Evolutionary conservation across 2,888 invertebrate species (phyloP).

Genomic region (Agrochola macilenta): DNA sequence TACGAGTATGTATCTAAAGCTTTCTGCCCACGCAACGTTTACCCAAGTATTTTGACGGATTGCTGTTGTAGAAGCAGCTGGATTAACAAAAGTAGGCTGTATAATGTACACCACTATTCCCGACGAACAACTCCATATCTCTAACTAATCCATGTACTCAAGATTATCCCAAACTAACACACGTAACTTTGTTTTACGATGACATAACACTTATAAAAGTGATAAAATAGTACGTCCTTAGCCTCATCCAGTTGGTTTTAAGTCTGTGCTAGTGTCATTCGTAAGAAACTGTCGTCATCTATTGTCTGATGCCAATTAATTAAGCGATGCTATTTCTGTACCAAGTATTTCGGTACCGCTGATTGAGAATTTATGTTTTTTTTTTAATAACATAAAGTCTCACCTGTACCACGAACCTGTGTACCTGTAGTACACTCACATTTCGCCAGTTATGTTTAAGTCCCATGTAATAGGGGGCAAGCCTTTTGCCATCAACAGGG

Average conservation of each 20-base stretch:
- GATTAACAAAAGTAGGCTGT: neutral
- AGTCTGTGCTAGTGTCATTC: conserved; percentile 57
- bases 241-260: conserved; percentile 53
- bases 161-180: conserved; percentile 17
- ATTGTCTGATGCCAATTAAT: conserved; percentile 73
- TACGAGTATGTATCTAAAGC: too few species aligned
- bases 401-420: too few species aligned
- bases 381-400: neutral
- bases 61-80: neutral
- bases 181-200: conserved; percentile 14
- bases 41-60: neutral
- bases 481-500: too few species aligned
- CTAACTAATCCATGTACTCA: conserved; percentile 1
- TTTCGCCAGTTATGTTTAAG: too few species aligned
- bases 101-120: neutral
- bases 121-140: neutral
- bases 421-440: too few species aligned
- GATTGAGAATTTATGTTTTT: conserved; percentile 45
- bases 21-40: neutral
- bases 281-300: conserved; percentile 61
- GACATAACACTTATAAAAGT: neutral
- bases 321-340: conserved; percentile 65
- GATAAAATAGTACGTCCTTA: neutral
- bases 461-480: too few species aligned
- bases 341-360: conserved; percentile 58